A percentile compares a stretch with the other conserved stretches of the same genome.
These are phyloP conservation scores for Astropecten irregularis DNA, from an alignment of 53 echinoderm and acorn worm genomes.

Conservation along the genomic window DNA sequence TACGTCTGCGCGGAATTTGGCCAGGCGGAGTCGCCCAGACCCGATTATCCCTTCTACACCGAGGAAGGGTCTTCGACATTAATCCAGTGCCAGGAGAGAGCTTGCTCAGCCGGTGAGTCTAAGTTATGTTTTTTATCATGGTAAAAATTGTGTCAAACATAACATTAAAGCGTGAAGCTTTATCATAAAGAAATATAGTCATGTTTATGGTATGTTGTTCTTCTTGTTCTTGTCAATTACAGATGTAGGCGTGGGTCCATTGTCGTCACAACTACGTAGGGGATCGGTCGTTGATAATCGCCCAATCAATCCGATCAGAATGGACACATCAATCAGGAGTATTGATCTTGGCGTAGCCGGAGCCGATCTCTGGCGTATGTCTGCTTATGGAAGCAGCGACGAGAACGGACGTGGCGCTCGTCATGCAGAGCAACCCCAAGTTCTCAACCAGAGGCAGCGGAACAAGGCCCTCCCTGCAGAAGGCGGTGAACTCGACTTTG, in stretches of 20 bases:
- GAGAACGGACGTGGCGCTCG: constrained; percentile 64
- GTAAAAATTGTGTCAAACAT: too few relatives aligned
- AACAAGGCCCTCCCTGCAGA: constrained; percentile 65
- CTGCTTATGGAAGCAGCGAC: constrained; percentile 73
- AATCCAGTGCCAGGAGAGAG: constrained; percentile 45
- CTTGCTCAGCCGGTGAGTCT: constrained; percentile 11
- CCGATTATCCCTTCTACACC: constrained; percentile 48
- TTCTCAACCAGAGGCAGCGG: constrained; percentile 65
- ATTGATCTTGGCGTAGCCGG: constrained; percentile 72
- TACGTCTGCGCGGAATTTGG: constrained; percentile 60
- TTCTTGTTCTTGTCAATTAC: not conserved
- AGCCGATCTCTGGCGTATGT: constrained; percentile 71
- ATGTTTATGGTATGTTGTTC: too few relatives aligned
- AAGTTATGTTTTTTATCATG: not conserved
- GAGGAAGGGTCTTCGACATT: constrained; percentile 48
- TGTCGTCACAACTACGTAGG: constrained; percentile 43
- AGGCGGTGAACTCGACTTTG: constrained; percentile 60
- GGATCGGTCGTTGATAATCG: constrained; percentile 71
- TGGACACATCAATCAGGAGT: constrained; percentile 65
- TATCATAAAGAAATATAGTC: too few relatives aligned
- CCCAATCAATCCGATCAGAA: constrained; percentile 65
- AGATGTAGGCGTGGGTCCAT: constrained; percentile 37
- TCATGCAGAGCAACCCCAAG: constrained; percentile 58
- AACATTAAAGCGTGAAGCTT: too few relatives aligned
- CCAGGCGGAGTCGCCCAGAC: constrained; percentile 46